Evolutionary conservation across 1,140 invertebrate species (phyloP), one percentile per base, ranked within the genome.

Genomic region (Cardiocondyla obscurior): DNA sequence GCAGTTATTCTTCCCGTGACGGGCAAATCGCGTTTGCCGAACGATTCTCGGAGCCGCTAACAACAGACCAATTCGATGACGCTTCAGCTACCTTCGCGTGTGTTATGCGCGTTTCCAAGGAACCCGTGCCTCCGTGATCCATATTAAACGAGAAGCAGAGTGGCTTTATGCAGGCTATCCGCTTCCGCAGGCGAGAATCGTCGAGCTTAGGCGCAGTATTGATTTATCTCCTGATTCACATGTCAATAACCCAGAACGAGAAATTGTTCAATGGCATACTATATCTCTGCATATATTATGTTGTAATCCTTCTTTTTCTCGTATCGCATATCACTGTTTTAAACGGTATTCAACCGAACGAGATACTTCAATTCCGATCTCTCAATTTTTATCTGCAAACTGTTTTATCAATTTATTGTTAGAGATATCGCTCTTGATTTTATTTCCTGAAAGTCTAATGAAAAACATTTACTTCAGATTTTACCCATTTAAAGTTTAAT

Each of bases 111-210:
- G 39, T 74, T 77, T 49, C 62, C 28, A n/a, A 49, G 28, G 28
- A 60, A 46, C 19, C 22, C 42, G 16, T 46, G 33, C 60, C 19
- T 53, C 28, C 53, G 28, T 70, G 62, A 65, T 87, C 81, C 69
- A 87, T 79, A 87, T 87, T 87, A 87, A 87, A 62, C 81, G 64
- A 42, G 57, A 12, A 57, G 44, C 22, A 73, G 70, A 87, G 83
- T 87, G 60, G 81, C 81, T 87, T 83, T 86, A 86, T 57, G 77
- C 84, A 36, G 46, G 85, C 81, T 79, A 87, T 87, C 57, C 51
- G 62, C 73, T 87, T 87, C 81, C 72, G 84, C 79, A 55, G 85
- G 60, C 67, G 85, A 65, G 70, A 44, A 60, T 60, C 84, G 44
- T 83, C 58, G 42, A 72, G 65, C 28, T 46, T 77, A n/a, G n/a